These are phyloP conservation scores for Stenchaetothrips biformis DNA, from an alignment of 2,888 invertebrate genomes.

Conservation along the genomic window DNA sequence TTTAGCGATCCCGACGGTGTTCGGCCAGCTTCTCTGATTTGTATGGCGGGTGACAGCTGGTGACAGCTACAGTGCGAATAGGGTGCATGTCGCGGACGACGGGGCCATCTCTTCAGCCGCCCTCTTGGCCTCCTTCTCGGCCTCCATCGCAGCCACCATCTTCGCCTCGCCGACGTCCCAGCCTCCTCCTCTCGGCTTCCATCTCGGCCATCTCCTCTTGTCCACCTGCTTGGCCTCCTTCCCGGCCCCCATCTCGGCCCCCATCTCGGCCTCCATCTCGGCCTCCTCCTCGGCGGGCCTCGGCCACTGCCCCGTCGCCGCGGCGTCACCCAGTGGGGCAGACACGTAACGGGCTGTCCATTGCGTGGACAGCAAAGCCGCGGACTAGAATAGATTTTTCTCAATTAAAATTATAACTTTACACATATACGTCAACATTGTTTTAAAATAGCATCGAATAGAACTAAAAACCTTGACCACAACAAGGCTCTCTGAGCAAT, in stretches of 20 bases:
- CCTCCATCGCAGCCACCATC: background rate
- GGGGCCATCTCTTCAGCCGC: background rate
- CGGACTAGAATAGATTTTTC: background rate
- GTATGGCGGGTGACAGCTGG: too few relatives aligned
- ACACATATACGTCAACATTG: slow-evolving; percentile 22
- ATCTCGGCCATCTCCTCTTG: too few relatives aligned
- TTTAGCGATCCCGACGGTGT: too few relatives aligned
- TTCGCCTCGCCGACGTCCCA: background rate
- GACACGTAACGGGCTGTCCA: too few relatives aligned
- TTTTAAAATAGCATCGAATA: slow-evolving; percentile 22
- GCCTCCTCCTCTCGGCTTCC: background rate
- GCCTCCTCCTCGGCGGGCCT: background rate
- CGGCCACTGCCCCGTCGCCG: background rate
- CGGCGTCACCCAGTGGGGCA: too few relatives aligned
- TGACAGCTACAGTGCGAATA: too few relatives aligned
- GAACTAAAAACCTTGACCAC: slow-evolving; percentile 20
- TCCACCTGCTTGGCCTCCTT: too few relatives aligned
- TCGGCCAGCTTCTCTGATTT: too few relatives aligned
- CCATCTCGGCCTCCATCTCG: background rate
- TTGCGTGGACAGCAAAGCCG: background rate
- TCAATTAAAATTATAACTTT: background rate
- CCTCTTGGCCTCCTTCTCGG: too few relatives aligned
- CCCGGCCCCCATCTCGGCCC: background rate
- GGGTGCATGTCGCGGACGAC: background rate
- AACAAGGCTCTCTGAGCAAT: slow-evolving; percentile 22